These are phyloP conservation scores for Meandrusa payeni DNA, from an alignment of 2,888 invertebrate genomes.

Conservation along the genomic window DNA sequence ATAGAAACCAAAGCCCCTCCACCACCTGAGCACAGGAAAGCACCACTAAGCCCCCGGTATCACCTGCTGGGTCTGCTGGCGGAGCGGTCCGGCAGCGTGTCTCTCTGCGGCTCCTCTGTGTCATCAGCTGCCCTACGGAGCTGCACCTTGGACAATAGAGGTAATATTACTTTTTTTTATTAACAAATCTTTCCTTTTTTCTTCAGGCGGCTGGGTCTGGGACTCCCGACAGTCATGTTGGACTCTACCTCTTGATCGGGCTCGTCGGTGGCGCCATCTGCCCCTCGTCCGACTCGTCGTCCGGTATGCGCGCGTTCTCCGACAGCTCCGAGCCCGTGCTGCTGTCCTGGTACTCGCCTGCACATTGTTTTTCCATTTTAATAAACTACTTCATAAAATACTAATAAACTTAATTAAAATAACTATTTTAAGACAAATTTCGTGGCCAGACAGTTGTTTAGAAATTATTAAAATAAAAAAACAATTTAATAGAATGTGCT, in stretches of 20 bases:
- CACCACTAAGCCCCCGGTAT: conserved; percentile 33
- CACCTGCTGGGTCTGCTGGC: conserved; percentile 72
- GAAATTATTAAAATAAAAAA: no score
- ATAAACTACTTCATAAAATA: no score
- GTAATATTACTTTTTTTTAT: no score
- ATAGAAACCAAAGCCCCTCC: not conserved
- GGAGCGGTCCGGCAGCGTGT: conserved; percentile 47
- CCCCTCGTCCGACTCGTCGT: conserved; percentile 75
- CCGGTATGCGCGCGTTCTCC: conserved; percentile 54
- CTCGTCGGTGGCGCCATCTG: conserved; percentile 39
- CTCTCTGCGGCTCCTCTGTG: conserved; percentile 58
- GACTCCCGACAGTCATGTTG: no score
- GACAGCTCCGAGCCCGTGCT: conserved; percentile 77
- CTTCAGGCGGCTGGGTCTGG: no score
- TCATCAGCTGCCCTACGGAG: conserved; percentile 42
- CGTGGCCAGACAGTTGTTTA: no score
- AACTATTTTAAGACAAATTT: no score
- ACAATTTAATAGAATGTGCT: no score
- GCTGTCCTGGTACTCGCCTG: conserved; percentile 77
- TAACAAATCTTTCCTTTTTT: no score
- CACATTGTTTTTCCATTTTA: no score
- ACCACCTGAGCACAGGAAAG: conserved; percentile 5
- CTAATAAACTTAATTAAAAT: no score
- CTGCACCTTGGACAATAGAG: conserved; percentile 30
- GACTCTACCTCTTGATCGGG: conserved; percentile 34